Percentiles rank a stretch among this genome's conserved stretches.
These are phyloP conservation scores for Oedothorax gibbosus DNA, from an alignment of 1,140 invertebrate genomes.

Conservation along the genomic window DNA sequence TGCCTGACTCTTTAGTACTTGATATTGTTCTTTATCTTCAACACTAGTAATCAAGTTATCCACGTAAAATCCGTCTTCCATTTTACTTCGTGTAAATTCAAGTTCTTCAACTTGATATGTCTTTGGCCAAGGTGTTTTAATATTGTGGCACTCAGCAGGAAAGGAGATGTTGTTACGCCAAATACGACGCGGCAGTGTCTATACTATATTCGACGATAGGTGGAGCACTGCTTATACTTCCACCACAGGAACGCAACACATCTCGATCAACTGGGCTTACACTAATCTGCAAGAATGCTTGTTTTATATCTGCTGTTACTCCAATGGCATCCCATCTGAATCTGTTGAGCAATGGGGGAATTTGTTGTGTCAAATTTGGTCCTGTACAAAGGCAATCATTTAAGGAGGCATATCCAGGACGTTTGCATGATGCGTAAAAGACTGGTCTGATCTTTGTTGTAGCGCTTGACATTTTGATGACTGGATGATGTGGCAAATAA, in stretches of 20 bases:
- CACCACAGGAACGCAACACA: neutral
- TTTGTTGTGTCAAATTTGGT: neutral
- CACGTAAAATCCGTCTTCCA: neutral
- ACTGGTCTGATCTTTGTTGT: neutral
- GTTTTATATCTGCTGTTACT: neutral
- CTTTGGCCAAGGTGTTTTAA: neutral
- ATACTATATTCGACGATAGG: neutral
- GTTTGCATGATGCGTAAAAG: neutral
- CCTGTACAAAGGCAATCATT: neutral
- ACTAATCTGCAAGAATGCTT: neutral
- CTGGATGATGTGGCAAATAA: neutral
- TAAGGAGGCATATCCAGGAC: neutral
- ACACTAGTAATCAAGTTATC: conserved; percentile 3
- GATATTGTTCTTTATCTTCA: neutral
- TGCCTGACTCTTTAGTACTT: neutral
- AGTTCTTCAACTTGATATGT: neutral
- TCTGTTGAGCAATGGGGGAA: neutral
- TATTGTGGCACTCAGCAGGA: neutral
- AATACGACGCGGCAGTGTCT: neutral
- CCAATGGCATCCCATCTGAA: neutral
- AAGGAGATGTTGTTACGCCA: neutral
- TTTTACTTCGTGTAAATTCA: neutral
- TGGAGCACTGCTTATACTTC: neutral
- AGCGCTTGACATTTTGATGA: neutral
- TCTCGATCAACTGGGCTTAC: neutral